phyloP scores from a whole-genome alignment of 2,113 vertebrate genomes.

The Sarotherodon lohbergeri region DNA sequence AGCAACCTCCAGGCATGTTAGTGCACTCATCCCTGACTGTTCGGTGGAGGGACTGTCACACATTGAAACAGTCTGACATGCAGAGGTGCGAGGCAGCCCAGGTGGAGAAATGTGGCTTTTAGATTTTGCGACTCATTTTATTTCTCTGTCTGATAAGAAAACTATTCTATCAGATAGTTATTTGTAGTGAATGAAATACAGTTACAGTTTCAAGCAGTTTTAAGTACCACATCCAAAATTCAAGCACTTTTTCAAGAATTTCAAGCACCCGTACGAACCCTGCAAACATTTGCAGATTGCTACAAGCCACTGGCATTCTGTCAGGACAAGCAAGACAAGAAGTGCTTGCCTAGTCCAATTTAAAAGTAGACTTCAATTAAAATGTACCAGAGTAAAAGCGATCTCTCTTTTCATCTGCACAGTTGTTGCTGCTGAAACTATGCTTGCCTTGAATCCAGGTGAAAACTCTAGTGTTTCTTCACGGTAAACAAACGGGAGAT shows the following conservation, averaged over 20 bases:
- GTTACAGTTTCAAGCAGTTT: not conserved
- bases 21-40: no score
- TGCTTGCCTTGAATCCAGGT: not conserved
- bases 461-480: not conserved
- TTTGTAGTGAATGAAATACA: not conserved
- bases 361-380: not conserved
- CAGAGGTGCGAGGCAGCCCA: not conserved
- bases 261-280: accelerated
- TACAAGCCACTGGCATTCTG: not conserved
- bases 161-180: not conserved
- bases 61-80: not conserved
- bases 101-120: not conserved
- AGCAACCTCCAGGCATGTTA: no score
- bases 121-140: not conserved
- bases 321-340: not conserved
- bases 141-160: not conserved
- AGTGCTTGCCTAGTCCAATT: not conserved
- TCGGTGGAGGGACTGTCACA: not conserved
- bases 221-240: not conserved
- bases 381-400: not conserved
- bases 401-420: not conserved
- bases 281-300: not conserved
- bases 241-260: not conserved
- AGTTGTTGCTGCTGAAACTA: not conserved
- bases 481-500: not conserved